Percentiles rank a stretch among this genome's conserved stretches.
Conservation (phyloP, 2,888 invertebrate genomes). For the Nymphalis polychloros region DNA sequence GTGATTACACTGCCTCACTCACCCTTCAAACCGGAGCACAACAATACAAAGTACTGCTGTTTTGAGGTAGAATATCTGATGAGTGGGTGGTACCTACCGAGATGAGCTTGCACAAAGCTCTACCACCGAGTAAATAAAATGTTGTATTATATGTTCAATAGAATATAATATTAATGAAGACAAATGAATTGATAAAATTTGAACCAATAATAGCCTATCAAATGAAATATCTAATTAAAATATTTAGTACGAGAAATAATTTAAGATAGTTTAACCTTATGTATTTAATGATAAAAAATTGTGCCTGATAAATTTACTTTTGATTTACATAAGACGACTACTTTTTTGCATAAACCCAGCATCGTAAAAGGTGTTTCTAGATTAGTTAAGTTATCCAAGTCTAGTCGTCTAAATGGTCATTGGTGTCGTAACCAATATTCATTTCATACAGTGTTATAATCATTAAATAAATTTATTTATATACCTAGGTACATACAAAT, state of each 20-base stretch:
- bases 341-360: conserved; percentile 40
- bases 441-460: conserved; percentile 21
- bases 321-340: conserved; percentile 41
- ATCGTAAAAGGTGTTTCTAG: conserved; percentile 37
- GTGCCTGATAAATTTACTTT: conserved; percentile 35
- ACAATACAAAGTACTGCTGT: no score
- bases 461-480: conserved; percentile 13
- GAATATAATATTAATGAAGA: no score
- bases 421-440: conserved; percentile 37
- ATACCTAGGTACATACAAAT: background rate
- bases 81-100: no score
- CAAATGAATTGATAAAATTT: background rate
- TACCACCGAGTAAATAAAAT: no score
- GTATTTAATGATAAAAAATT: conserved; percentile 36
- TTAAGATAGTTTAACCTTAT: conserved; percentile 22
- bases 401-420: conserved; percentile 34
- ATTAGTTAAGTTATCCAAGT: conserved; percentile 39
- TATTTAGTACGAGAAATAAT: conserved; percentile 3
- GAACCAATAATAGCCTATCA: background rate
- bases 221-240: conserved; percentile 1
- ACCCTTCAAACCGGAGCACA: no score
- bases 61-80: no score
- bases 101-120: no score
- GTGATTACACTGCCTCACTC: no score
- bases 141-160: no score